A percentile compares a stretch with the other conserved stretches of the same genome.
Evolutionary conservation across 2,113 vertebrate genomes (phyloP).

Genomic region (Donacobius atricapilla): DNA sequence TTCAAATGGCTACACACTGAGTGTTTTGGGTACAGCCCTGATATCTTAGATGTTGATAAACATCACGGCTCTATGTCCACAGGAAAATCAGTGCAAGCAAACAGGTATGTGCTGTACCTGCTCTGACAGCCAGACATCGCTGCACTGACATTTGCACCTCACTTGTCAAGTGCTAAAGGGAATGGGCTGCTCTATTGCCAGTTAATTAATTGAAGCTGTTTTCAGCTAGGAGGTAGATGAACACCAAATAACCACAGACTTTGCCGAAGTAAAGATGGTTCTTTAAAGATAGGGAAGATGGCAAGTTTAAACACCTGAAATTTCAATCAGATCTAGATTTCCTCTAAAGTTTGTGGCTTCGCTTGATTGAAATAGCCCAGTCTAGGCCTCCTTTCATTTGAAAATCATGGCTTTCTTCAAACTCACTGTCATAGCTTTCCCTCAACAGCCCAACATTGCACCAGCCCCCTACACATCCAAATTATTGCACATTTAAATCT

Average conservation of each 20-base stretch:
- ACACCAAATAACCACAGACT: background rate
- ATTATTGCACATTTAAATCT: background rate
- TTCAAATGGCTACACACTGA: background rate
- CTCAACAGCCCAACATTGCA: background rate
- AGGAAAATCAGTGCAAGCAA: background rate
- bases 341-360: background rate
- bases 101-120: background rate
- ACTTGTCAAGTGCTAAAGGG: background rate
- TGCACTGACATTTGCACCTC: background rate
- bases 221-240: background rate
- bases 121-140: background rate
- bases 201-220: background rate
- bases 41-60: background rate
- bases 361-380: background rate
- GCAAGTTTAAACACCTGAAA: conserved; percentile 8
- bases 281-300: background rate
- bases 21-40: background rate
- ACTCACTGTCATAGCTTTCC: background rate
- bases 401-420: background rate
- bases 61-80: background rate
- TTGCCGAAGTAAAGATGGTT: background rate
- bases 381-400: background rate
- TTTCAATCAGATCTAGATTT: background rate
- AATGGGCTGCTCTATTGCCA: background rate
- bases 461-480: background rate